Percentiles rank a stretch among this genome's conserved stretches.
phyloP scores from a whole-genome alignment of 2,113 vertebrate species.

The Mesembrinibis cayennensis region DNA sequence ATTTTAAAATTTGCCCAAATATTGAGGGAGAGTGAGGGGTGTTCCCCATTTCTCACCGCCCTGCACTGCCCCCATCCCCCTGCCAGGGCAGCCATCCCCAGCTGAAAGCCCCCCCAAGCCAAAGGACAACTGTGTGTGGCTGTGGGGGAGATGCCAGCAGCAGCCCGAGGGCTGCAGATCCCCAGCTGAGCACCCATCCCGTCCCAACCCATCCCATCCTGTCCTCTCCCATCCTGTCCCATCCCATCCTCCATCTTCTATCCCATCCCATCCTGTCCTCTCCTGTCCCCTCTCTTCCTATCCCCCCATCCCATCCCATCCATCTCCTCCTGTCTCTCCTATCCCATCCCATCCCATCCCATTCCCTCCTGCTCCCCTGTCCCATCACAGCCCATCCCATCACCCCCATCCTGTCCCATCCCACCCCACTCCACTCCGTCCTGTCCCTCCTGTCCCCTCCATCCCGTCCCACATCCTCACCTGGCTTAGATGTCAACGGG shows the following conservation, averaged over 20 bases:
- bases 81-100: neutral
- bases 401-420: no score
- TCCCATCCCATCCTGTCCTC: neutral
- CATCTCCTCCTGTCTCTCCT: no score
- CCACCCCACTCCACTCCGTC: neutral
- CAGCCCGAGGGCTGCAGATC: neutral
- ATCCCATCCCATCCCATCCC: no score
- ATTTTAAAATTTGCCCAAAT: neutral
- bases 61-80: accelerated
- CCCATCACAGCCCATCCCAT: no score
- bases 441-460: neutral
- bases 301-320: neutral
- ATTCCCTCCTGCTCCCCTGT: neutral
- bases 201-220: neutral
- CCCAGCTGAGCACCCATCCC: neutral
- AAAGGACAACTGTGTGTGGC: neutral
- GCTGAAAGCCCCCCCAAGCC: neutral
- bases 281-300: no score
- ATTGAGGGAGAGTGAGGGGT: neutral
- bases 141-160: neutral
- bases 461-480: neutral
- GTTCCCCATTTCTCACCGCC: neutral
- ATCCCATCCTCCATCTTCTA: neutral
- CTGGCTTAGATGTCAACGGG: no score
- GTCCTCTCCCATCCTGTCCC: neutral